phyloP scores from a whole-genome alignment of 1,140 invertebrate species.

The Scaptomyza montana region DNA sequence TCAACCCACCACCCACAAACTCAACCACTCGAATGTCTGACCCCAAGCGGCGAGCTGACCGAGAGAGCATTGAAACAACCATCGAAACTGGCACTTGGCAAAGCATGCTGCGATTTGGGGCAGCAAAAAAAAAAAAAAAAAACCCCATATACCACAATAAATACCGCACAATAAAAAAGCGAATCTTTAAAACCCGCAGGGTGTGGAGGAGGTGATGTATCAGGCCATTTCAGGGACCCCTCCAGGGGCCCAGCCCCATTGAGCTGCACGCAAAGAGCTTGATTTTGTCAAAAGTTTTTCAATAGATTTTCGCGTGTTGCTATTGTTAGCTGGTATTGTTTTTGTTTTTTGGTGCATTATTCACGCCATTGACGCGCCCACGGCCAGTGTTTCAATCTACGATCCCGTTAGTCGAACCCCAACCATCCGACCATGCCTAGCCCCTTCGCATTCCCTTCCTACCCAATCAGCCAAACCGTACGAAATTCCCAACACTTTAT shows the following conservation, averaged over 20 bases:
- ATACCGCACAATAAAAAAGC: constrained; percentile 71
- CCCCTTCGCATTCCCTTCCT: not conserved
- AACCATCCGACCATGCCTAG: not conserved
- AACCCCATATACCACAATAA: constrained; percentile 70
- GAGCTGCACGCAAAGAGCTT: constrained; percentile 42
- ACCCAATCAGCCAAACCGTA: constrained; percentile 42
- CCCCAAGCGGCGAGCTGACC: not conserved
- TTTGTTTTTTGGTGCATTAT: constrained; percentile 54
- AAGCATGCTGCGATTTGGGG: constrained; percentile 34
- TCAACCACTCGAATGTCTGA: constrained; percentile 1
- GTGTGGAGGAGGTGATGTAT: too few species aligned
- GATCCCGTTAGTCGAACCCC: not conserved
- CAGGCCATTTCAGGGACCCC: constrained; percentile 2
- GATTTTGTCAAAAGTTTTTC: constrained; percentile 56
- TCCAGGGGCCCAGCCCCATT: constrained; percentile 24
- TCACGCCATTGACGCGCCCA: constrained; percentile 57
- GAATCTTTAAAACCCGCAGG: constrained; percentile 55
- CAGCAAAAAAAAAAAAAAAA: constrained; percentile 20
- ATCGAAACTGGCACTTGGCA: constrained; percentile 30
- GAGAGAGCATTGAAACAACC: constrained; percentile 8
- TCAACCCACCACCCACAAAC: not conserved
- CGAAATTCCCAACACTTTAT: constrained; percentile 68
- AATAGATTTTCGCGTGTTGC: constrained; percentile 55
- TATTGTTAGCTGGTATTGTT: constrained; percentile 38
- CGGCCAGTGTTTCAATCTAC: constrained; percentile 13